These are phyloP conservation scores for Papilio aristodemus DNA, from an alignment of 1,140 invertebrate species.

Conservation along the genomic window DNA sequence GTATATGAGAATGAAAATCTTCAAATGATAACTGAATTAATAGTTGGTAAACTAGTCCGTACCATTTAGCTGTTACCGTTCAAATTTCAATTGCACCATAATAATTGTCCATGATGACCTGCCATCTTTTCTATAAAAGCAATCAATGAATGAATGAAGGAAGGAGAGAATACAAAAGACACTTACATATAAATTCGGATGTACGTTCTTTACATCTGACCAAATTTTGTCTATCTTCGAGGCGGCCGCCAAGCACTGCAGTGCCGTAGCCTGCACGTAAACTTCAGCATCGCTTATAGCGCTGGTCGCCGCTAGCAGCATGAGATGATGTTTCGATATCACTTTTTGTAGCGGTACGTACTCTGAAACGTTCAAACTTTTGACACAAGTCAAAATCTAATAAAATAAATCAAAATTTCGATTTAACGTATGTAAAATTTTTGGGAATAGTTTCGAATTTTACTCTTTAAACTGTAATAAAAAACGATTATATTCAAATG, in stretches of 20 bases:
- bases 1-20: too few species aligned
- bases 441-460: background rate
- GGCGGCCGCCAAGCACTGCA: constrained; percentile 83
- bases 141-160: too few species aligned
- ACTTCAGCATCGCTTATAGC: constrained; percentile 82
- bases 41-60: too few species aligned
- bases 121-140: too few species aligned
- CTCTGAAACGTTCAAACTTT: constrained; percentile 70
- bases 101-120: too few species aligned
- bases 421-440: background rate
- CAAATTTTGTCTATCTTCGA: constrained; percentile 83
- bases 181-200: constrained; percentile 82
- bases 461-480: background rate
- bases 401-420: background rate
- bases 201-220: constrained; percentile 77
- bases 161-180: background rate
- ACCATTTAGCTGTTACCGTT: too few species aligned
- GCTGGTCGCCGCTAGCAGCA: constrained; percentile 81
- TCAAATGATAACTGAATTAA: too few species aligned
- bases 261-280: constrained; percentile 85
- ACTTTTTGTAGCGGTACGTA: constrained; percentile 86
- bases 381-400: background rate
- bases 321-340: constrained; percentile 82
- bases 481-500: too few species aligned
- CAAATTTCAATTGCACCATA: too few species aligned